These are phyloP conservation scores for Nannobrachium achirus DNA, from an alignment of 2,113 vertebrate genomes.

Conservation along the genomic window DNA sequence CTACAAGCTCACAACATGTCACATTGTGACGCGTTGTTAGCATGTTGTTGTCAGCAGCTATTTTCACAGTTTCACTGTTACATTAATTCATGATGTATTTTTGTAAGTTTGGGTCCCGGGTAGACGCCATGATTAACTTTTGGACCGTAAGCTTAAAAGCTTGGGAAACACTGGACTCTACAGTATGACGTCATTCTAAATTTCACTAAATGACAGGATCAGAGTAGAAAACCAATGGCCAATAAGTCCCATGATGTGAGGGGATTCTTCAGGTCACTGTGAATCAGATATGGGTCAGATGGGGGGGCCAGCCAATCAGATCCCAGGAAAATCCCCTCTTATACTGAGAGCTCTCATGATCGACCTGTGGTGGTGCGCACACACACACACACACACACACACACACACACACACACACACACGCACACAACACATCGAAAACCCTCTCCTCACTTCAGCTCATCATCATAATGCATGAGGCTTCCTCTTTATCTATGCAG, in stretches of 20 bases:
- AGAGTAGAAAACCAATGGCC: background rate
- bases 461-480: constrained; percentile 52
- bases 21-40: too few relatives aligned
- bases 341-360: constrained; percentile 35
- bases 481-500: constrained; percentile 13
- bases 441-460: constrained; percentile 27
- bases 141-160: too few relatives aligned
- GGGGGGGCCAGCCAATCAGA: constrained; percentile 19
- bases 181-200: background rate
- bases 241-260: constrained; percentile 15
- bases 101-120: too few relatives aligned
- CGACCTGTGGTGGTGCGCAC: constrained; percentile 37
- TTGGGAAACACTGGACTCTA: too few relatives aligned
- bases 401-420: constrained; percentile 8
- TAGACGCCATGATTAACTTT: too few relatives aligned
- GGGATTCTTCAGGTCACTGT: constrained; percentile 14
- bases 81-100: too few relatives aligned
- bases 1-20: too few relatives aligned
- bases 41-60: too few relatives aligned
- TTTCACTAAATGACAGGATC: background rate
- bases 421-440: constrained; percentile 8
- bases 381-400: constrained; percentile 21
- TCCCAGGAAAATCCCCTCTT: constrained; percentile 32
- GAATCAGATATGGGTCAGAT: background rate
- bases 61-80: too few relatives aligned